Conservation (phyloP, 2,113 vertebrate genomes). For the Malaclemys terrapin region DNA sequence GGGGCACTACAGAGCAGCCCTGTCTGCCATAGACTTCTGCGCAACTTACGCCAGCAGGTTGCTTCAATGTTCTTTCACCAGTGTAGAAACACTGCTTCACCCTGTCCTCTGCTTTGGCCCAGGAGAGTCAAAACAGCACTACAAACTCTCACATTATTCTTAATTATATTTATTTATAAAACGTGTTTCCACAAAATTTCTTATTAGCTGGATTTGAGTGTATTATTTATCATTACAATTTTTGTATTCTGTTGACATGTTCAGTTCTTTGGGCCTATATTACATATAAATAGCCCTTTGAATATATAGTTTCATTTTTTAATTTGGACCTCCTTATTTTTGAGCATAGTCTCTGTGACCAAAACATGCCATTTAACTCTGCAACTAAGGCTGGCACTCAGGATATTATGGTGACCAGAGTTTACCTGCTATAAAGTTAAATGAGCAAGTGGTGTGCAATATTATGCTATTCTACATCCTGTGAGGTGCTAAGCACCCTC, state of each 20-base stretch:
- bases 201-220: background rate
- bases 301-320: background rate
- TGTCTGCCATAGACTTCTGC: background rate
- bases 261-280: background rate
- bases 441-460: background rate
- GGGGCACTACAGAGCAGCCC: too few relatives aligned
- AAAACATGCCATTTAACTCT: background rate
- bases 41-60: background rate
- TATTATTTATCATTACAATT: background rate
- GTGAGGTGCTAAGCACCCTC: background rate
- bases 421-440: background rate
- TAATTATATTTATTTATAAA: background rate
- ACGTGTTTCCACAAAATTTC: background rate
- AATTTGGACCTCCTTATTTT: background rate
- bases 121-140: background rate
- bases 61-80: background rate
- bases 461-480: fast-evolving
- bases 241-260: background rate
- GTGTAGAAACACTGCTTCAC: background rate
- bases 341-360: background rate
- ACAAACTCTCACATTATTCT: background rate
- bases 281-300: background rate
- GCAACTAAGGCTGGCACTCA: background rate
- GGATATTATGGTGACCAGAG: background rate
- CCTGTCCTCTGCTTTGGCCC: background rate